phyloP scores from a whole-genome alignment of 2,888 invertebrate species.

The Portevinia maculata region DNA sequence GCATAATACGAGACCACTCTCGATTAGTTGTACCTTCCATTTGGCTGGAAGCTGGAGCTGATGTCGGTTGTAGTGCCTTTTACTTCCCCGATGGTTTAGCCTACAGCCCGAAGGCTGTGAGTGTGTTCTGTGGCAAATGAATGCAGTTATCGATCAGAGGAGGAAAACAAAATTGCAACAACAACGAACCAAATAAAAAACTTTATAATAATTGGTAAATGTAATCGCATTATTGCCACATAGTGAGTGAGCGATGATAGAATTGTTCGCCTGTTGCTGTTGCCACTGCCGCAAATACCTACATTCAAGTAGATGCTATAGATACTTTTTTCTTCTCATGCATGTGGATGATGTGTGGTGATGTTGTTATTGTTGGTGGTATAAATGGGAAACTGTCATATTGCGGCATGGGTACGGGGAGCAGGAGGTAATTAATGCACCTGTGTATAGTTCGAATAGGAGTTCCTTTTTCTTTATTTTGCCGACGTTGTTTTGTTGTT shows the following conservation, averaged over 20 bases:
- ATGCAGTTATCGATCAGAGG: slow-evolving; percentile 62
- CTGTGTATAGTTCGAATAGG: slow-evolving; percentile 33
- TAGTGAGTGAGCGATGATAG: slow-evolving; percentile 74
- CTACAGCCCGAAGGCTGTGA: slow-evolving; percentile 49
- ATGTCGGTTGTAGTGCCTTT: slow-evolving; percentile 54
- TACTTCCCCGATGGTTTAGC: slow-evolving; percentile 72
- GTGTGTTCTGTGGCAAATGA: slow-evolving; percentile 45
- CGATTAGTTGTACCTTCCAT: slow-evolving; percentile 28
- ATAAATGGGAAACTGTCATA: slow-evolving; percentile 67
- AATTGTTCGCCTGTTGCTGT: slow-evolving; percentile 72
- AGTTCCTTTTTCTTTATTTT: neutral
- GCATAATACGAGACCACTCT: slow-evolving; percentile 51
- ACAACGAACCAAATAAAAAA: slow-evolving; percentile 39
- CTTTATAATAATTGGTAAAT: slow-evolving; percentile 73
- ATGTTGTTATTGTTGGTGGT: slow-evolving; percentile 57
- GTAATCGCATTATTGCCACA: slow-evolving; percentile 74
- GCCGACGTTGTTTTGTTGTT: neutral
- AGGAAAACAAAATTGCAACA: neutral
- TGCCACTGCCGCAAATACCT: slow-evolving; percentile 6
- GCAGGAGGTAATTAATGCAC: slow-evolving; percentile 53
- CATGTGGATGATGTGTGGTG: slow-evolving; percentile 56
- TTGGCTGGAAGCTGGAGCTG: slow-evolving; percentile 54
- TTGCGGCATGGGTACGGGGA: slow-evolving; percentile 56
- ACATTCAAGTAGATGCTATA: no score
- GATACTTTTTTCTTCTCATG: slow-evolving; percentile 31